Base-by-base conservation (phyloP, 2,888 invertebrate genomes). In the Protophormia terraenovae region DNA sequence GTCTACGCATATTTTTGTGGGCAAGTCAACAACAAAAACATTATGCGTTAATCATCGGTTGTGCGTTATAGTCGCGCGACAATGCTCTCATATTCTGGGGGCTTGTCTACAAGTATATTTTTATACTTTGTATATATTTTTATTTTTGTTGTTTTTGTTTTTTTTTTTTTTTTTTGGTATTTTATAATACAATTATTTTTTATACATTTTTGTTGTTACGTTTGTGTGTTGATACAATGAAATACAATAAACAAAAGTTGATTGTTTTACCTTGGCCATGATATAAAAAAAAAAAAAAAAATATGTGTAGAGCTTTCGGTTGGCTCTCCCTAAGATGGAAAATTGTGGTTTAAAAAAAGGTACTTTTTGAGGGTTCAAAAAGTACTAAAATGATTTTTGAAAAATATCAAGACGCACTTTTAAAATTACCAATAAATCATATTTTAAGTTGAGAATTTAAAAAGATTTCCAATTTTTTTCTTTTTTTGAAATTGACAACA, bases 231-330 rank as follows among this genome's bases (percentile, higher is more conserved):
- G 32, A 58, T 66, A 62, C 1, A 81, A 69, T 69, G 60, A 55
- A 72, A 64, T 66, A 58, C 19, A 67, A 75, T 14, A 60, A 79
- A 79, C 60, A 66, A 73, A 66, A 66, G 77, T 73, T 75, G 69
- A 81, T 38, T 81, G 55, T 64, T 71, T 84, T 47, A 72, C 84
- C 85, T 85, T 85, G 84, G 78, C 82, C 80, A 64, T 82, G 78
- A 75, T 75, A 76, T 78, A 53, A 38, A 71, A 78, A 71, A 71
- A 22, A 53, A 41, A n/a, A n/a, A n/a, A 50, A 58, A 35, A 12
- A 47, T 4, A 32, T 8, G 47, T 35, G 5, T 58, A 32, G 24
- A 58, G 66, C 16, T 41, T 45, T 58, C n/a, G 45, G 27, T 47
- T 38, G 27, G 50, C 3, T 29, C 0, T 19, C 0, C 6, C 78